Conservation (phyloP, 2,113 vertebrate genomes). For the Orthonyx spaldingii region DNA sequence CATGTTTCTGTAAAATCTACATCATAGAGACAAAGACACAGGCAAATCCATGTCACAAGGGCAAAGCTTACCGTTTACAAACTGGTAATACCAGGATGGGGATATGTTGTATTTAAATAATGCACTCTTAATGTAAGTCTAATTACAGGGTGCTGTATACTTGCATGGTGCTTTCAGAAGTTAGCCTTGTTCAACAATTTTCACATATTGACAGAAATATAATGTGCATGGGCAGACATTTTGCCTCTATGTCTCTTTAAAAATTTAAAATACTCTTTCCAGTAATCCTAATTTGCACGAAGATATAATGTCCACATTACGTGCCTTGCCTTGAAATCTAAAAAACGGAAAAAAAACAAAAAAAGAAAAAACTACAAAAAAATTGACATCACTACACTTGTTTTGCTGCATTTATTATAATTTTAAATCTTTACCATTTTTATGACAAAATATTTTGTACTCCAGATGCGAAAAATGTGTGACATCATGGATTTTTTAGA, state of each 20-base stretch:
- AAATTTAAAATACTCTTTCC: constrained; percentile 86
- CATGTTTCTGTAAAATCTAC: constrained; percentile 78
- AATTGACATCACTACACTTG: constrained; percentile 96
- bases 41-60: constrained; percentile 86
- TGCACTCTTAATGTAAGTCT: constrained; percentile 78
- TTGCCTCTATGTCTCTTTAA: constrained; percentile 89
- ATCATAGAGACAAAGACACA: constrained; percentile 80
- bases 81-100: constrained; percentile 72
- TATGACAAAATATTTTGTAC: constrained; percentile 99
- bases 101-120: constrained; percentile 73
- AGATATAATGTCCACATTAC: constrained; percentile 99
- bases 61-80: constrained; percentile 91
- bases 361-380: constrained; percentile 69
- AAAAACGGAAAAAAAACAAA: constrained; percentile 75
- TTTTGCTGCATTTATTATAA: constrained; percentile 99
- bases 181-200: constrained; percentile 83
- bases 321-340: constrained; percentile 99
- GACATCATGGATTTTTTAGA: constrained; percentile 98
- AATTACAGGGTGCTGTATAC: constrained; percentile 82
- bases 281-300: constrained; percentile 99
- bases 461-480: constrained; percentile 89
- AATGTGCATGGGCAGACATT: constrained; percentile 83
- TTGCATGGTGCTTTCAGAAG: constrained; percentile 87
- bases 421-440: constrained; percentile 98
- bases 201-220: constrained; percentile 74